A percentile compares a stretch with the other conserved stretches of the same genome.
Conservation (phyloP, 2,888 invertebrate species). For the Drosophila infuscata region DNA sequence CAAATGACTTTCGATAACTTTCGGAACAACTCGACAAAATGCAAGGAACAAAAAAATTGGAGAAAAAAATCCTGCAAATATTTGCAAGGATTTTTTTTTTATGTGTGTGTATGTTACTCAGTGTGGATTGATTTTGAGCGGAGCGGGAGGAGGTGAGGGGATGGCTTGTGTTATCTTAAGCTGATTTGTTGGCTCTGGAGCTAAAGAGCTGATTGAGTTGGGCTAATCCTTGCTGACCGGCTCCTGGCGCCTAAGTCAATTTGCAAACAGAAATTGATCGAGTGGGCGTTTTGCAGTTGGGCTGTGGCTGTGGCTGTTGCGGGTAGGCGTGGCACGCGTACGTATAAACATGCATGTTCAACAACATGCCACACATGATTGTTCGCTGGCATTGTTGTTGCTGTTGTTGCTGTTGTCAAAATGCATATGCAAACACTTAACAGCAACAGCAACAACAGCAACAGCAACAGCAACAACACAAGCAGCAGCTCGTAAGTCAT, state of each 20-base stretch:
- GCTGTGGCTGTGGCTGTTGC: not conserved
- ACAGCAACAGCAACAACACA: conserved; percentile 39
- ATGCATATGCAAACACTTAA: conserved; percentile 74
- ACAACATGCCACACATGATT: conserved; percentile 67
- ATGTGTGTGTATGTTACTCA: not conserved
- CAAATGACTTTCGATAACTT: conserved; percentile 78
- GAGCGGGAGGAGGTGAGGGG: not conserved
- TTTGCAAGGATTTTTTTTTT: conserved; percentile 40
- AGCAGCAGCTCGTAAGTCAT: conserved; percentile 61
- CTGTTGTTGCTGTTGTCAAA: conserved; percentile 43
- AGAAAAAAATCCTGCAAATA: conserved; percentile 48
- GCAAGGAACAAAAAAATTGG: not conserved
- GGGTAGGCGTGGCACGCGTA: conserved; percentile 17
- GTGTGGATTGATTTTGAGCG: not conserved
- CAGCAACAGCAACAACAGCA: conserved; percentile 53
- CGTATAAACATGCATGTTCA: conserved; percentile 54
- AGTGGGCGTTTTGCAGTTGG: conserved; percentile 11
- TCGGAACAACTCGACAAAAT: conserved; percentile 35
- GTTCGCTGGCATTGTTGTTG: conserved; percentile 30
- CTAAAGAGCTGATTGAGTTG: conserved; percentile 56
- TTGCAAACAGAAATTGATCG: conserved; percentile 34
- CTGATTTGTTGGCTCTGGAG: conserved; percentile 70
- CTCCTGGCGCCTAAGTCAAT: conserved; percentile 45
- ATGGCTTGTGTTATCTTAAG: conserved; percentile 71
- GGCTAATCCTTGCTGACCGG: conserved; percentile 34